Percentiles rank a stretch among this genome's conserved stretches.
These are phyloP conservation scores for Parauchenoglanis ngamensis DNA, from an alignment of 2,797 vertebrate species.

Conservation along the genomic window DNA sequence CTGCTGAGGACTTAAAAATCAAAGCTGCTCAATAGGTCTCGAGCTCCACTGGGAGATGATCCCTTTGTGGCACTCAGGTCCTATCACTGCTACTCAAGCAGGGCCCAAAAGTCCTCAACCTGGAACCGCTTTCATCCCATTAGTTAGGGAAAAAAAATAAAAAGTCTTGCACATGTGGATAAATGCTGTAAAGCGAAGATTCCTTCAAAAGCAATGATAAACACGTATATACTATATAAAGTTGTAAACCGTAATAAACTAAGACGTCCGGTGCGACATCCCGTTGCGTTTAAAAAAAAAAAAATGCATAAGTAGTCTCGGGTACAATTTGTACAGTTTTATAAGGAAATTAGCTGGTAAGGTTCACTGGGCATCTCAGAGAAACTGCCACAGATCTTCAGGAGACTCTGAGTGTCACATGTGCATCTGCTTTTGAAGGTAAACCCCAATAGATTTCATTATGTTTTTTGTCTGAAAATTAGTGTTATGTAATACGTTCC, in stretches of 20 bases:
- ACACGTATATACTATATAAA: background rate
- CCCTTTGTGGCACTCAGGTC: slow-evolving; percentile 6
- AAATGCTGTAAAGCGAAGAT: background rate
- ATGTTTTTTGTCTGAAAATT: background rate
- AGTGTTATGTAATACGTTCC: background rate
- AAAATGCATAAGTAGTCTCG: background rate
- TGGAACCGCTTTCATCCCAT: background rate
- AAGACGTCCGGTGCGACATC: background rate
- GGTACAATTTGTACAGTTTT: background rate
- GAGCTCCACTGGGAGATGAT: slow-evolving; percentile 15
- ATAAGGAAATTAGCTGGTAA: background rate
- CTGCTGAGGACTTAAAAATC: slow-evolving; percentile 43
- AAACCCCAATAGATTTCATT: background rate
- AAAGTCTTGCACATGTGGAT: background rate
- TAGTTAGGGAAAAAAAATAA: background rate
- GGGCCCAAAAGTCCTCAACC: background rate
- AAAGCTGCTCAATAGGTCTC: slow-evolving; percentile 43
- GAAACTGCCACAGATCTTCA: background rate
- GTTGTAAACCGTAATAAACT: background rate
- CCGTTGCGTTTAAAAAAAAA: background rate
- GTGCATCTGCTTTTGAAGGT: background rate
- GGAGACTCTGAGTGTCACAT: background rate
- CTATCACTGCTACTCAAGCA: slow-evolving; percentile 9
- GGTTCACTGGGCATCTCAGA: background rate
- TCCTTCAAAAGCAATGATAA: background rate